These are phyloP conservation scores for Venusia cambrica DNA, from an alignment of 2,888 invertebrate species.

Conservation along the genomic window DNA sequence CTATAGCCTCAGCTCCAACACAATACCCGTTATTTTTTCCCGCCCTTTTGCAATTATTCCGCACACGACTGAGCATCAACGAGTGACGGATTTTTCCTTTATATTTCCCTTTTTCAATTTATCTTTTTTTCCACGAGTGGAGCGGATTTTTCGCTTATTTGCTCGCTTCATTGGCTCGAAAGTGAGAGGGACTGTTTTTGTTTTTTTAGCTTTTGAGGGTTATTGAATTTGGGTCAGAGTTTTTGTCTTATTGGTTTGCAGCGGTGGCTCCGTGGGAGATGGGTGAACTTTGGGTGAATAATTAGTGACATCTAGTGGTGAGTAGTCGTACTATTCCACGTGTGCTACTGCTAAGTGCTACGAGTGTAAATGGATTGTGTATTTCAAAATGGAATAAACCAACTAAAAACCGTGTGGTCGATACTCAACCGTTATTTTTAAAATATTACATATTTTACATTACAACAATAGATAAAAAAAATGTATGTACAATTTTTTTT, in stretches of 20 bases:
- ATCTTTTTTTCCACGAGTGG: constrained; percentile 71
- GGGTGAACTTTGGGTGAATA: constrained; percentile 41
- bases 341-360: too few relatives aligned
- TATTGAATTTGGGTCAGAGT: constrained; percentile 61
- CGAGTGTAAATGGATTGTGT: too few relatives aligned
- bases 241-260: constrained; percentile 39
- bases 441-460: too few relatives aligned
- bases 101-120: constrained; percentile 56
- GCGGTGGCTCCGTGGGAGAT: constrained; percentile 26
- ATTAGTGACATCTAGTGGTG: constrained; percentile 22
- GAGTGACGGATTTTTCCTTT: constrained; percentile 58
- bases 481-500: too few relatives aligned
- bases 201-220: constrained; percentile 45
- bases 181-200: constrained; percentile 70
- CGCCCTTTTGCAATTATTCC: constrained; percentile 67
- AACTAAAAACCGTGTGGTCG: too few relatives aligned
- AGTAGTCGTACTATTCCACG: constrained; percentile 16
- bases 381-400: too few relatives aligned
- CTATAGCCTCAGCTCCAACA: constrained; percentile 19
- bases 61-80: constrained; percentile 62
- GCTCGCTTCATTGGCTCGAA: constrained; percentile 79
- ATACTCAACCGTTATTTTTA: too few relatives aligned
- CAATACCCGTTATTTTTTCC: constrained; percentile 49
- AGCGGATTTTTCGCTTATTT: constrained; percentile 78
- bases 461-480: too few relatives aligned